Percentiles rank a stretch among this genome's conserved stretches.
Evolutionary conservation across 2,888 invertebrate genomes (phyloP).

Genomic region (Megalurothrips usitatus): DNA sequence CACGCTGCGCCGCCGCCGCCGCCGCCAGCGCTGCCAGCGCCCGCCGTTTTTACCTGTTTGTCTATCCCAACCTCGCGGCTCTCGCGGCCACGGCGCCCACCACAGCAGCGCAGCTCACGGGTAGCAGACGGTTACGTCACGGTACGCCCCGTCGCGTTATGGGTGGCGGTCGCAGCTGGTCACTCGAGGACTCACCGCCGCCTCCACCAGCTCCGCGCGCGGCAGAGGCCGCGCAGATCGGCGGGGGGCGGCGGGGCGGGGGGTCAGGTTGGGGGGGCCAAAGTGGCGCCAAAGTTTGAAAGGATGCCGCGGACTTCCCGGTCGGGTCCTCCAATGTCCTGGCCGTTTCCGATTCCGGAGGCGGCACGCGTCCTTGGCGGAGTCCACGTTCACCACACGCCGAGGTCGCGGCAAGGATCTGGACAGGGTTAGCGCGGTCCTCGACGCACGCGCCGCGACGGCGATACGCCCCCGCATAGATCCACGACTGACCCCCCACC

Average conservation of each 20-base stretch:
- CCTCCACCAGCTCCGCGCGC: neutral
- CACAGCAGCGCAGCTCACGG: no score
- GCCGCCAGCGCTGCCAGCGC: neutral
- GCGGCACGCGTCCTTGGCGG: neutral
- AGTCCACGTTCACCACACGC: no score
- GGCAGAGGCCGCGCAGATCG: neutral
- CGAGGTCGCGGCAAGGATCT: no score
- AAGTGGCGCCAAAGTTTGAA: neutral
- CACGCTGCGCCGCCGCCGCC: neutral
- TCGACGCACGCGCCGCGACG: no score
- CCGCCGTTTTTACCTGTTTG: neutral
- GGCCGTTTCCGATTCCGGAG: no score
- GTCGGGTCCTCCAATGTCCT: no score
- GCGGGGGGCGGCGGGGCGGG: neutral
- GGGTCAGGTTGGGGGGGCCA: neutral
- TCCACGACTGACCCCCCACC: neutral
- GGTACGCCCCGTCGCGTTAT: neutral
- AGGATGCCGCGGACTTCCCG: no score
- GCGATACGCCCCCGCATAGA: no score
- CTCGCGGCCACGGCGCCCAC: neutral
- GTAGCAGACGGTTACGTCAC: constrained; percentile 22
- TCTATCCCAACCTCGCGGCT: neutral
- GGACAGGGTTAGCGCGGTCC: no score
- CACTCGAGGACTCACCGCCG: constrained; percentile 12
- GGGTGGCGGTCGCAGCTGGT: constrained; percentile 5